Conservation (phyloP, 1,140 invertebrate species). For the Megalopta genalis region DNA sequence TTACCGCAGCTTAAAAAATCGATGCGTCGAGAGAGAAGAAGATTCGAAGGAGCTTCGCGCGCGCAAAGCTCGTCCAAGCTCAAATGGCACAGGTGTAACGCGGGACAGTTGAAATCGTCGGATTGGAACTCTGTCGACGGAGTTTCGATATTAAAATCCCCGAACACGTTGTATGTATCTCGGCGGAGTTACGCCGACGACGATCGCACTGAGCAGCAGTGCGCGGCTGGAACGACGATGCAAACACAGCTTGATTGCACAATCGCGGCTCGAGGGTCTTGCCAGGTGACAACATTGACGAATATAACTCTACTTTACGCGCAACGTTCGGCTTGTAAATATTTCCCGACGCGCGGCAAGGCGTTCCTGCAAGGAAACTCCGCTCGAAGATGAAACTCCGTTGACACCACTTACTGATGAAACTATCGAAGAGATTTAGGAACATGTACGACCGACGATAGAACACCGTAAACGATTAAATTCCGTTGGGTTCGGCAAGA, state of each 20-base stretch:
- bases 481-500: not conserved
- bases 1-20: no score
- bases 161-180: not conserved
- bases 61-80: not conserved
- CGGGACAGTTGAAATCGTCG: not conserved
- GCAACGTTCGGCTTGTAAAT: not conserved
- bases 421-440: not conserved
- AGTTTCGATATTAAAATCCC: not conserved
- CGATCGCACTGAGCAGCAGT: not conserved
- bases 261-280: not conserved
- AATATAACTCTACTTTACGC: not conserved
- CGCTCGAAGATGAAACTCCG: not conserved
- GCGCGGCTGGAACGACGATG: not conserved
- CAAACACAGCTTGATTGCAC: conserved; percentile 3
- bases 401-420: not conserved
- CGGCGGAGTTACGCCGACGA: conserved; percentile 12
- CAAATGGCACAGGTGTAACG: not conserved
- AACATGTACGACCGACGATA: no score
- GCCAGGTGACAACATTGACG: not conserved
- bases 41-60: no score
- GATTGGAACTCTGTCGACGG: not conserved
- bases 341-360: not conserved
- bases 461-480: not conserved
- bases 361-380: not conserved
- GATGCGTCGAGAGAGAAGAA: no score